Conservation (phyloP, 1,140 invertebrate species). For the Copidosoma floridanum region DNA sequence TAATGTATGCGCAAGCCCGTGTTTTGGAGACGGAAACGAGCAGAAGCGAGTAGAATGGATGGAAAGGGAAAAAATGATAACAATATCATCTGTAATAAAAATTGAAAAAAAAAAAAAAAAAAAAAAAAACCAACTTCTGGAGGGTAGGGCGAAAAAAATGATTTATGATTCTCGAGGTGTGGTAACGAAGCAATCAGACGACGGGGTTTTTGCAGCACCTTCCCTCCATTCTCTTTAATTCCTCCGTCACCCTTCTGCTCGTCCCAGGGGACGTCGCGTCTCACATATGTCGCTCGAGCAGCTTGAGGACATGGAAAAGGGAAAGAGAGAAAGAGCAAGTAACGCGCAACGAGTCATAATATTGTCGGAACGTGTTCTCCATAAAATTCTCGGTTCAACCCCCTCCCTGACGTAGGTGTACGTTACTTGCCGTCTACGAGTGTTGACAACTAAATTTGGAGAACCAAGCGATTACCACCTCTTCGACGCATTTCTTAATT, state of each 20-base stretch:
- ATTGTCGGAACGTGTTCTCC: slow-evolving; percentile 14
- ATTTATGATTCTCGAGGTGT: slow-evolving; percentile 25
- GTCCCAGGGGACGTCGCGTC: neutral
- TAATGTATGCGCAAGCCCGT: neutral
- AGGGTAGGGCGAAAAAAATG: neutral
- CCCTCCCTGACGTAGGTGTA: too few species aligned
- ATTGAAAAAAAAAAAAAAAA: too few species aligned
- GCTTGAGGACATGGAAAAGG: too few species aligned
- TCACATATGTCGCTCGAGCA: slow-evolving; percentile 1
- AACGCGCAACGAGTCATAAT: slow-evolving; percentile 20
- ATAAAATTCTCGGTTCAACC: slow-evolving; percentile 2
- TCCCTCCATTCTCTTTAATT: too few species aligned
- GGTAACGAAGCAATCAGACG: slow-evolving; percentile 23
- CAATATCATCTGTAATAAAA: too few species aligned
- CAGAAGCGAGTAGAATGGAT: neutral
- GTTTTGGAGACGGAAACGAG: neutral
- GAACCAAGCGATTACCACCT: too few species aligned
- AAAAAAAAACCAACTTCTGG: neutral
- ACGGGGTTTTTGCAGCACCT: slow-evolving; percentile 4
- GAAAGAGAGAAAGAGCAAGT: too few species aligned
- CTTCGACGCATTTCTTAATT: too few species aligned
- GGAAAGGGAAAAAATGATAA: too few species aligned
- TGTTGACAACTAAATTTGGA: too few species aligned
- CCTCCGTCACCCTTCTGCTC: too few species aligned
- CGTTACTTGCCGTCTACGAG: too few species aligned